Evolutionary conservation across 2,113 vertebrate species (phyloP).

Genomic region (Chrysochloris asiatica): DNA sequence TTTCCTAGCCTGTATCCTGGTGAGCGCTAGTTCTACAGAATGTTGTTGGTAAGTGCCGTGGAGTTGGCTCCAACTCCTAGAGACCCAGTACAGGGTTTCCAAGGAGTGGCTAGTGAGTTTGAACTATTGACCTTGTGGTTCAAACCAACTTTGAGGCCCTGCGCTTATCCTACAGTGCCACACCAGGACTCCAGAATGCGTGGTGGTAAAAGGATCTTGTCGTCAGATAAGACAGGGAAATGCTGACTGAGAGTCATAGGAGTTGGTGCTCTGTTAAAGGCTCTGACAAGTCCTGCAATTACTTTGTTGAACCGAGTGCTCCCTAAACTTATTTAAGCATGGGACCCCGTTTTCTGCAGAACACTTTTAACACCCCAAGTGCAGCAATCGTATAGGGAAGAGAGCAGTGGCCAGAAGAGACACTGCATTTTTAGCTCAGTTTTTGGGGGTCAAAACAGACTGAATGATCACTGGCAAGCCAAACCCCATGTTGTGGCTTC

Average conservation of each 20-base stretch:
- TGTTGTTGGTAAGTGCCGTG: background rate
- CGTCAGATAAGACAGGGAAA: background rate
- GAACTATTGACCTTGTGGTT: too few relatives aligned
- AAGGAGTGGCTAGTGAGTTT: too few relatives aligned
- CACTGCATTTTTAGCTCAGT: background rate
- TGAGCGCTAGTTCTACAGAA: background rate
- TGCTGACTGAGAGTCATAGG: background rate
- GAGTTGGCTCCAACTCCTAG: too few relatives aligned
- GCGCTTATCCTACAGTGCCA: too few relatives aligned
- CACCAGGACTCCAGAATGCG: too few relatives aligned
- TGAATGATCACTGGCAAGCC: background rate
- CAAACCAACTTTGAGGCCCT: too few relatives aligned
- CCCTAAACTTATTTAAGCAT: background rate
- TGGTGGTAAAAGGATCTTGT: background rate
- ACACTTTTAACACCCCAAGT: background rate
- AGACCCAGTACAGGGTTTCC: too few relatives aligned
- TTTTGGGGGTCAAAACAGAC: accelerated
- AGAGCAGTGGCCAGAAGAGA: background rate
- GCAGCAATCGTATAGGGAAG: background rate
- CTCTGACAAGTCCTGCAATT: background rate
- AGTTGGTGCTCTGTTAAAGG: background rate
- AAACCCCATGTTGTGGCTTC: background rate
- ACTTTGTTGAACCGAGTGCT: background rate
- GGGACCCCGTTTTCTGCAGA: background rate
- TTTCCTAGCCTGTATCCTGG: background rate